These are phyloP conservation scores for Monopterus albus DNA, from an alignment of 2,113 vertebrate species.

Conservation along the genomic window DNA sequence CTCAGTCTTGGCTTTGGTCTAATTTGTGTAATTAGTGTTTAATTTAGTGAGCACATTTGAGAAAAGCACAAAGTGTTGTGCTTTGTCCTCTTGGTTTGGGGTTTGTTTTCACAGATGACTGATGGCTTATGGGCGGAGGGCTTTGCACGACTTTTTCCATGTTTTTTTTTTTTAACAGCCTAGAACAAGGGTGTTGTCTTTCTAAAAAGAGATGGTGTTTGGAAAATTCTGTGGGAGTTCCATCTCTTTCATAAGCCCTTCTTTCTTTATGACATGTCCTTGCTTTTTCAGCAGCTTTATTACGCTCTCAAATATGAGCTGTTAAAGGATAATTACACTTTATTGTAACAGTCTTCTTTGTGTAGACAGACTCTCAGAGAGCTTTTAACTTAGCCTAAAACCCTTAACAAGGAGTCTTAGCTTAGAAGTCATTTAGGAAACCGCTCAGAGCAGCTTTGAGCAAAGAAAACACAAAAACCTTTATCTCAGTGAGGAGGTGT, in stretches of 20 bases:
- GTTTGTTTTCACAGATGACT: slow-evolving; percentile 47
- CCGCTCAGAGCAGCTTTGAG: too few relatives aligned
- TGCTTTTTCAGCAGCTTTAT: not conserved
- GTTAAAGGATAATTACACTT: too few relatives aligned
- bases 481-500: too few relatives aligned
- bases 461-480: too few relatives aligned
- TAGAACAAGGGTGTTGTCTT: slow-evolving; percentile 16
- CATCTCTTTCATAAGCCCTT: not conserved
- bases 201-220: slow-evolving; percentile 17
- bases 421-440: too few relatives aligned
- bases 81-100: slow-evolving; percentile 21
- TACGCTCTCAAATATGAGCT: too few relatives aligned
- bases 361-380: not conserved
- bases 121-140: slow-evolving; percentile 45
- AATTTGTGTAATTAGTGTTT: slow-evolving; percentile 38
- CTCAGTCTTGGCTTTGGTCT: slow-evolving; percentile 2
- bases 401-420: too few relatives aligned
- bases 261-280: not conserved
- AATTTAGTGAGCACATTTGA: slow-evolving; percentile 34
- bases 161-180: slow-evolving; percentile 38
- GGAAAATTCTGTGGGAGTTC: slow-evolving; percentile 24
- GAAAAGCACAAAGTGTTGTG: slow-evolving; percentile 18
- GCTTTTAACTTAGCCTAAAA: too few relatives aligned
- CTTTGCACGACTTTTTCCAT: slow-evolving; percentile 33
- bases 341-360: too few relatives aligned